Percentiles rank a stretch among this genome's conserved stretches.
Evolutionary conservation across 2,888 invertebrate species (phyloP).

Genomic region (Callyntrura guangdongensis): DNA sequence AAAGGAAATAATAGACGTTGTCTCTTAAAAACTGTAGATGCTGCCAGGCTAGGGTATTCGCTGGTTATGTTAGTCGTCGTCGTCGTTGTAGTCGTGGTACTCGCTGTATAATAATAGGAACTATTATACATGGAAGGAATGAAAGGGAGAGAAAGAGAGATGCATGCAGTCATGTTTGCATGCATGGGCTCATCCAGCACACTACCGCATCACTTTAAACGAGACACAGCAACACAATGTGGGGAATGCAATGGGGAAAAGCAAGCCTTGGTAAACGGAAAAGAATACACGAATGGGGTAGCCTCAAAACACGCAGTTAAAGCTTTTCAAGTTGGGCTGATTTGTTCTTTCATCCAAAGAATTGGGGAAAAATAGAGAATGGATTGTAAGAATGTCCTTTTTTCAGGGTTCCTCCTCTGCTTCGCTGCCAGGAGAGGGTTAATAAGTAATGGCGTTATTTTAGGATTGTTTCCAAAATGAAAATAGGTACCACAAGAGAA

Average conservation of each 20-base stretch:
- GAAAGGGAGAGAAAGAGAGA: slow-evolving; percentile 26
- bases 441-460: too few relatives aligned
- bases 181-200: slow-evolving; percentile 18
- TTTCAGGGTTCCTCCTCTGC: too few relatives aligned
- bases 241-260: neutral
- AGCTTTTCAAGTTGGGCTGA: too few relatives aligned
- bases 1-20: slow-evolving; percentile 42
- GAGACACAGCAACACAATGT: slow-evolving; percentile 1
- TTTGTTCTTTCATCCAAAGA: too few relatives aligned
- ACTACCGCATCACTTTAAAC: slow-evolving; percentile 14
- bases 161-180: slow-evolving; percentile 15
- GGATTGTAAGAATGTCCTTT: too few relatives aligned
- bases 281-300: neutral
- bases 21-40: slow-evolving; percentile 25
- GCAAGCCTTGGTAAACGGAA: neutral
- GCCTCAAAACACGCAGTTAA: too few relatives aligned
- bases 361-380: too few relatives aligned
- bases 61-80: neutral
- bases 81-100: neutral
- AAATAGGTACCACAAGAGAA: too few relatives aligned
- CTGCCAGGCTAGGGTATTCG: too few relatives aligned
- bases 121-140: slow-evolving; percentile 19
- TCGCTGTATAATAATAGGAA: neutral
- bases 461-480: too few relatives aligned
- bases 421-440: too few relatives aligned